Percentiles rank a stretch among this genome's conserved stretches.
Conservation (phyloP, 2,888 invertebrate genomes). For the Tachystola acroxantha region DNA sequence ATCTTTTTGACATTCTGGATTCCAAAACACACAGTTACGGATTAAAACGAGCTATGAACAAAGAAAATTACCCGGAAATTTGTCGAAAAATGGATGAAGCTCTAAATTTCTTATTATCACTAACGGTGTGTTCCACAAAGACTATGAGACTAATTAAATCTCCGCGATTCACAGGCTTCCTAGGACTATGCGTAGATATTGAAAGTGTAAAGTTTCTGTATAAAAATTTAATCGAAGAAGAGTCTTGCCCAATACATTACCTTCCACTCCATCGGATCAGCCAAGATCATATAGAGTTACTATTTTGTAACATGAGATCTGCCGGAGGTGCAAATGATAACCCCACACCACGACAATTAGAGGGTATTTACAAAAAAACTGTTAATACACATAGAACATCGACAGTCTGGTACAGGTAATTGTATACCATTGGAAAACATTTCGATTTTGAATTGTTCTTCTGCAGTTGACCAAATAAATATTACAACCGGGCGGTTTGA, state of each 20-base stretch:
- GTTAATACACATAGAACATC: constrained; percentile 4
- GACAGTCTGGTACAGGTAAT: not conserved
- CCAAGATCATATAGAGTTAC: constrained; percentile 10
- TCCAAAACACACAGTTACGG: constrained; percentile 6
- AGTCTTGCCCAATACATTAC: constrained; percentile 2
- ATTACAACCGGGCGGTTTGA: not conserved
- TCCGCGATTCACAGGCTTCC: constrained; percentile 5
- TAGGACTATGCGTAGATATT: constrained; percentile 7
- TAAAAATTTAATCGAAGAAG: not conserved
- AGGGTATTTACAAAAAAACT: constrained; percentile 6
- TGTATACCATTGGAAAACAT: constrained; percentile 7
- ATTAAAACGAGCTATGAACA: constrained; percentile 5
- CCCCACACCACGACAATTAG: constrained; percentile 3
- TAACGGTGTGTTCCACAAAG: not conserved
- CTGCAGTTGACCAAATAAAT: not conserved
- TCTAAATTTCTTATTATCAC: not conserved
- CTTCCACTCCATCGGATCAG: constrained; percentile 5
- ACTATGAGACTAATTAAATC: constrained; percentile 4
- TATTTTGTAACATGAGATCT: constrained; percentile 10
- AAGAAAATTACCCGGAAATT: not conserved
- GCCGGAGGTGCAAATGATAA: constrained; percentile 10
- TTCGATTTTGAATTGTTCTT: constrained; percentile 8
- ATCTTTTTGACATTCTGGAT: constrained; percentile 10
- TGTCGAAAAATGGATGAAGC: not conserved
- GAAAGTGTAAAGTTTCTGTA: constrained; percentile 3